Base-by-base conservation (phyloP, 2,888 invertebrate genomes). In the Nomada fucata region DNA sequence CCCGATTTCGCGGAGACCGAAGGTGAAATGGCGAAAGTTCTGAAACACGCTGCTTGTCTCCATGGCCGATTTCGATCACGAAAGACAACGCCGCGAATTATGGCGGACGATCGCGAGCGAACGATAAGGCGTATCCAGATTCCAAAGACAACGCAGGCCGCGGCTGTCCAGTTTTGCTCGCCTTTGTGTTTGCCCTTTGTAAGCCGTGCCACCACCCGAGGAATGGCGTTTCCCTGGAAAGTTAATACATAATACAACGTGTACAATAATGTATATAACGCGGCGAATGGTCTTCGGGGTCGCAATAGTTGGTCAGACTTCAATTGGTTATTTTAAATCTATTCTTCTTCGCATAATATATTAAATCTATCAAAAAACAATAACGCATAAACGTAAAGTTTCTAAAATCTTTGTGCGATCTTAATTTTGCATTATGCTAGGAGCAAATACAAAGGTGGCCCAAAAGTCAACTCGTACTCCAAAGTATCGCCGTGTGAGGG, bases 21-120 rank as follows among this genome's bases (percentile, higher is more conserved):
- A 77, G 86, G 83, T 86, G 77, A 86, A 85, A 76, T 86, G 79
- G 84, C 76, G 86, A 86, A 86, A 86, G 86, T 78, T 67, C 42
- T 53, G 60, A 74, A 61, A 59, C 73, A 64, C 53, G 7, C 20
- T 50, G 55, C 36, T 52, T 42, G 61, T 3, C 59, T 10, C 68
- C 52, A 7, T 4, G 59, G 57, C 36, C 60, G 77, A 78, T 76
- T 76, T 36, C 55, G 64, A 76, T 83, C 81, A 65, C 70, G 73
- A 76, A 73, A 84, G 78, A 79, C 78, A 75, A 65, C 53, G 79
- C 76, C 65, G 64, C 60, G 83, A 76, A 83, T 76, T 84, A 76
- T 65, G 70, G 72, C 55, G 70, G 73, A 70, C 53, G 76, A 78
- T 78, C 73, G 78, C 36, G 73, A 42, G 47, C 67, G 53, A 4